Evolutionary conservation across 2,113 vertebrate species (phyloP), one percentile per base, ranked within the genome.

Genomic region (Rallus limicola): DNA sequence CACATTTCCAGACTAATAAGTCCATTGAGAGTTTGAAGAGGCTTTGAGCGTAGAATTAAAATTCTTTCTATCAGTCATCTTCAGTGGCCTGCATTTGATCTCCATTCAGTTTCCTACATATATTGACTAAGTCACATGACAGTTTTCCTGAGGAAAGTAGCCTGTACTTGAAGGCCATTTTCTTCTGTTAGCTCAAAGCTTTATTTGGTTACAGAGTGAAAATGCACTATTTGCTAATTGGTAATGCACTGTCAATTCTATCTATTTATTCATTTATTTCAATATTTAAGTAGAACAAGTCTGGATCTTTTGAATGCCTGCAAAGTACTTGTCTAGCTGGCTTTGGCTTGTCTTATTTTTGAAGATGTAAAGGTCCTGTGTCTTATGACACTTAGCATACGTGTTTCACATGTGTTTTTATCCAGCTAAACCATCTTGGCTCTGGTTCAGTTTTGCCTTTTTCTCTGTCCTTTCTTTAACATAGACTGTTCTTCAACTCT

Each of bases 1-100:
- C 55, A 44, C 58, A 33, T 91, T 95, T 95, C 86, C 80, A 92
- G 89, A 91, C 77, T 84, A 84, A 18, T 86, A 97, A 92, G 56
- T 88, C 92, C 76, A 59, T 74, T 93, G 82, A 88, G 64, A 90
- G n/a, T 36, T 52, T 71, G 74, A 85, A 76, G 50, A 85, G 74
- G 29, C 70, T 92, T 93, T 95, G 81, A 92, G 91, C 78, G 56
- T 40, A 91, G 58, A 89, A 91, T 85, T 92, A 52, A 86, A 91
- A 75, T 86, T 74, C 58, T 64, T 75, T 86, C 20, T 90, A 62
- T 88, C 72, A 60, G 86, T 82, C 58, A 58, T 65, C 44, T 33
- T 84, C 78, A 91, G 69, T 90, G 89, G 55, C 38, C 48, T 91
- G 16, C 60, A 72, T 82, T 94, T 91, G 87, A 93, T 92, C 90